Evolutionary conservation across 2,888 invertebrate species (phyloP).

Genomic region (Chrysolina americana): DNA sequence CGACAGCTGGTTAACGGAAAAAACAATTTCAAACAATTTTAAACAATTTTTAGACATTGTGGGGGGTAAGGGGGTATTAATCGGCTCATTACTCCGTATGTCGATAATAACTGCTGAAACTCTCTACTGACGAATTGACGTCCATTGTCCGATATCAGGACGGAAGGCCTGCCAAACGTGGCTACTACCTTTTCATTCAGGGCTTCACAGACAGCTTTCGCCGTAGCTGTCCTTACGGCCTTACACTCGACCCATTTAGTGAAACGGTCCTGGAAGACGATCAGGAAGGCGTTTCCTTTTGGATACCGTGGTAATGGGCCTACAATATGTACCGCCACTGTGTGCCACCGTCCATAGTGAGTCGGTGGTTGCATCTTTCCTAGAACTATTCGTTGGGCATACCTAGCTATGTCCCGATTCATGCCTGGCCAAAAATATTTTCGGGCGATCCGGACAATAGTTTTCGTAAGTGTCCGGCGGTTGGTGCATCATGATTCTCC

Average conservation of each 20-base stretch:
- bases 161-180: too few relatives aligned
- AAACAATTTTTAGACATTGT: too few relatives aligned
- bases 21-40: too few relatives aligned
- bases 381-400: background rate
- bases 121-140: background rate
- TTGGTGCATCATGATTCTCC: background rate
- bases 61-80: background rate
- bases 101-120: background rate
- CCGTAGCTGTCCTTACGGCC: too few relatives aligned
- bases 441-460: background rate
- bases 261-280: background rate
- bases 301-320: background rate
- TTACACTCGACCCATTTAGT: too few relatives aligned
- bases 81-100: background rate
- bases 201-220: too few relatives aligned
- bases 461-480: background rate
- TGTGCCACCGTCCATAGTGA: background rate
- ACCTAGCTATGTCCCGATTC: background rate
- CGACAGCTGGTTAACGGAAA: too few relatives aligned
- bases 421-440: background rate
- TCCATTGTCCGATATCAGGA: background rate
- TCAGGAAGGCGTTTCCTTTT: background rate
- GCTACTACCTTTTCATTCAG: too few relatives aligned
- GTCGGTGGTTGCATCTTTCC: background rate
- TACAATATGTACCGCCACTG: background rate